Evolutionary conservation across 2,888 invertebrate genomes (phyloP), one percentile per base, ranked within the genome.

Genomic region (Pherbina coryleti): DNA sequence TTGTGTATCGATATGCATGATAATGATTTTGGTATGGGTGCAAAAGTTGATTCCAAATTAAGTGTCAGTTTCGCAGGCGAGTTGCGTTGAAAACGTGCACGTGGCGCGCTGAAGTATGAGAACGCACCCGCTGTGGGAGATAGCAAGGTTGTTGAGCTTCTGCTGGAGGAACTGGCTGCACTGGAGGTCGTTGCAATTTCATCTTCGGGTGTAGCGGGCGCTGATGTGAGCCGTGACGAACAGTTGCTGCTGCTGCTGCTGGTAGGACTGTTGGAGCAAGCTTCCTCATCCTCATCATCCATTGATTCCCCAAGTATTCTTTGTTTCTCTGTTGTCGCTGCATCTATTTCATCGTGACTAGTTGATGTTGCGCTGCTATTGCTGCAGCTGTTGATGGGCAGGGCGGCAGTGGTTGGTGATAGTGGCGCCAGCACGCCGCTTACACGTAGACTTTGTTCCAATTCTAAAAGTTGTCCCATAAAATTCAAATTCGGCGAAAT

Each of bases 401-500:
- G 25, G 44, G 82, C 77, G 75, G 84, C 75, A 3, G 84, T 76
- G 44, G 80, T 81, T 55, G 85, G 82, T 34, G 86, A 82, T 37
- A 84, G 77, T 19, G 88, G 89, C 31, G 84, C 84, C 75, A 90
- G 81, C 28, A 85, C 84, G 34, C 90, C 90, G 78, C 88, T 87
- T 74, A 90, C 90, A 76, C 92, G 90, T 82, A 95, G 90, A 83
- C 91, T 93, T 87, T 95, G 93, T 88, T 96, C 96, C 85, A 95
- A 91, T 88, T 97, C 97, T 83, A 95, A 91, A 83, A 98, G 91
- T 90, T 98, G 98, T 22, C 94, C 95, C 93, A 98, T 95, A 90
- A 98, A 98, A 88, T 98, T 98, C 79, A 97, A 92, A 90, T 98
- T 98, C 2, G 98, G 98, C 78, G 97, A 97, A 85, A 98, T 97